Evolutionary conservation across 2,113 vertebrate species (phyloP).

Genomic region (Archilochus colubris): DNA sequence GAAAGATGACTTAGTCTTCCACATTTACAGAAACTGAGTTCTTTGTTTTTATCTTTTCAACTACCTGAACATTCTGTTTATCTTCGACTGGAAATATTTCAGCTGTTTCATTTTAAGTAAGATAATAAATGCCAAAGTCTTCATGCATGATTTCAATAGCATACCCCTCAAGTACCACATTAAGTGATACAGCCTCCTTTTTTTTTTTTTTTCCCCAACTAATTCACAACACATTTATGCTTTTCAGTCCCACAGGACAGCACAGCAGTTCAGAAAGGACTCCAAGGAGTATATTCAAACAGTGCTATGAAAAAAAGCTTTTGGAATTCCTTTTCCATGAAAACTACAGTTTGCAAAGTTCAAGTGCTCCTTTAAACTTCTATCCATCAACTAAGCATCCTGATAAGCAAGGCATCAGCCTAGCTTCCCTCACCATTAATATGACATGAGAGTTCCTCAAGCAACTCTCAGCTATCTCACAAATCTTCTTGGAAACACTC

Average conservation of each 20-base stretch:
- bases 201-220: not conserved
- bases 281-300: not conserved
- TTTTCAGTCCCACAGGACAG: not conserved
- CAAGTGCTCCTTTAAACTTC: not conserved
- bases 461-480: rapidly evolving
- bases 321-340: not conserved
- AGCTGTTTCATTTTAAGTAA: conserved; percentile 18
- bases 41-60: conserved; percentile 24
- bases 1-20: conserved; percentile 26
- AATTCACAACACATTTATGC: not conserved
- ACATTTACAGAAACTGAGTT: conserved; percentile 27
- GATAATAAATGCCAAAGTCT: not conserved
- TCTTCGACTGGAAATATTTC: not conserved
- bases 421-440: not conserved
- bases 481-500: not conserved
- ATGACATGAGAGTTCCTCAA: not conserved
- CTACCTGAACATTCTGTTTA: conserved; percentile 14
- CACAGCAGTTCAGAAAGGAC: not conserved
- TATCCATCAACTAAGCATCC: not conserved
- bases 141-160: not conserved
- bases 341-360: not conserved
- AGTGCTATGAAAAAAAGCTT: not conserved
- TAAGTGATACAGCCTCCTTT: not conserved
- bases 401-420: not conserved
- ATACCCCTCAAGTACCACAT: not conserved